Conservation (phyloP, 2,113 vertebrate species). For the Prunella himalayana region DNA sequence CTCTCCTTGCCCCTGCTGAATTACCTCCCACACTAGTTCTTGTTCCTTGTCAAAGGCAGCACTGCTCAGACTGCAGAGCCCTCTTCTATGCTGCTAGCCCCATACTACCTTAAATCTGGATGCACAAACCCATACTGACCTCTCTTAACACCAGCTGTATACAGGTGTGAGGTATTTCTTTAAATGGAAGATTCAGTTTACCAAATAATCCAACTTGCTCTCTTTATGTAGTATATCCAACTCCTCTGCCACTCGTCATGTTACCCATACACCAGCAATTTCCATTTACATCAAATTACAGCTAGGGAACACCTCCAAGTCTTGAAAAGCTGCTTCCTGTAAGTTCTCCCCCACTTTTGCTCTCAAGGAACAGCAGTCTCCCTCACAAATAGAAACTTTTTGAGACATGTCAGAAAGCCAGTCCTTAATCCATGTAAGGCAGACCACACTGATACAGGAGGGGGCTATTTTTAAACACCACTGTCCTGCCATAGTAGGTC, state of each 20-base stretch:
- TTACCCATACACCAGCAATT: neutral
- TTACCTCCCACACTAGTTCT: no score
- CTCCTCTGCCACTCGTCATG: neutral
- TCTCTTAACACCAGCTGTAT: neutral
- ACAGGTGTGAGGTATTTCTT: neutral
- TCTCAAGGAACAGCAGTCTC: neutral
- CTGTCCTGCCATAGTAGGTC: neutral
- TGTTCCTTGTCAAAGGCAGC: neutral
- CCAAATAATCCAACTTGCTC: neutral
- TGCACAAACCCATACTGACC: neutral
- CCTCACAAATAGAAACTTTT: neutral
- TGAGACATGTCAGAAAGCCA: neutral
- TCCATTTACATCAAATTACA: neutral
- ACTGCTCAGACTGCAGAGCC: neutral
- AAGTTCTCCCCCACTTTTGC: neutral
- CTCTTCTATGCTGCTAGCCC: no score
- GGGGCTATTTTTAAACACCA: neutral
- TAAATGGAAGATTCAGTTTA: neutral
- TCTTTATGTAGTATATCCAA: neutral
- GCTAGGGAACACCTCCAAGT: neutral
- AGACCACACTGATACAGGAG: neutral
- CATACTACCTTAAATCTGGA: neutral
- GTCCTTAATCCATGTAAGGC: neutral
- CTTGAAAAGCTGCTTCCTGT: neutral
- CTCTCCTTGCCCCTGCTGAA: neutral